Conservation (phyloP, 2,888 invertebrate species). For the Hyppa rectilinea region DNA sequence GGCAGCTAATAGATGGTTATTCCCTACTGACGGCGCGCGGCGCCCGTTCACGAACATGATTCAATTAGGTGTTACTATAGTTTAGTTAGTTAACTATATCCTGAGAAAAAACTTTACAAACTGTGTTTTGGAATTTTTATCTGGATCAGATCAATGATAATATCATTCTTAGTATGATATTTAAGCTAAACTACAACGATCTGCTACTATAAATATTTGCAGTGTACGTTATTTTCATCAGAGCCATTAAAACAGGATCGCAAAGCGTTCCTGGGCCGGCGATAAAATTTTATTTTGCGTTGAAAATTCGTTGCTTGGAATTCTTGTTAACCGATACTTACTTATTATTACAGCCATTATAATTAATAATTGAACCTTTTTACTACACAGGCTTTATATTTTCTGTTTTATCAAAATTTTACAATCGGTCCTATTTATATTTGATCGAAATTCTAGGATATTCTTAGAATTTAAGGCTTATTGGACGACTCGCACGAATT, state of each 20-base stretch:
- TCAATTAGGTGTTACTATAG: neutral
- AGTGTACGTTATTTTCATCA: conserved; percentile 30
- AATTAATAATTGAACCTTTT: neutral
- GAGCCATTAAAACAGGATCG: conserved; percentile 36
- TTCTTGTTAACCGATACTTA: conserved; percentile 32
- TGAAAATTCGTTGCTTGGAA: neutral
- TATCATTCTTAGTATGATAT: conserved; percentile 26
- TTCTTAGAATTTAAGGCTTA: neutral
- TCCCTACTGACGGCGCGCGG: no score
- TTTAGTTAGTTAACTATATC: neutral
- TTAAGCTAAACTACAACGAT: conserved; percentile 1
- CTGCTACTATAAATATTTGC: conserved; percentile 42
- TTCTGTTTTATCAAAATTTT: neutral
- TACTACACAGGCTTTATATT: neutral
- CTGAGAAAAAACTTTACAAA: conserved; percentile 8
- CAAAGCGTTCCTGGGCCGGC: conserved; percentile 13
- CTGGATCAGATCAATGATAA: conserved; percentile 30
- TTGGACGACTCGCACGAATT: no score
- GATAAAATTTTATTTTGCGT: conserved; percentile 37
- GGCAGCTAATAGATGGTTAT: no score
- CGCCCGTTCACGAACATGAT: no score
- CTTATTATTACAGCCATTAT: conserved; percentile 12
- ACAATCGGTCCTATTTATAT: no score
- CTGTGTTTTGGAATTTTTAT: conserved; percentile 28
- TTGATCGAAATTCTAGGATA: neutral